These are phyloP conservation scores for Ennomos fuscantarius DNA, from an alignment of 2,888 invertebrate species.

Conservation along the genomic window DNA sequence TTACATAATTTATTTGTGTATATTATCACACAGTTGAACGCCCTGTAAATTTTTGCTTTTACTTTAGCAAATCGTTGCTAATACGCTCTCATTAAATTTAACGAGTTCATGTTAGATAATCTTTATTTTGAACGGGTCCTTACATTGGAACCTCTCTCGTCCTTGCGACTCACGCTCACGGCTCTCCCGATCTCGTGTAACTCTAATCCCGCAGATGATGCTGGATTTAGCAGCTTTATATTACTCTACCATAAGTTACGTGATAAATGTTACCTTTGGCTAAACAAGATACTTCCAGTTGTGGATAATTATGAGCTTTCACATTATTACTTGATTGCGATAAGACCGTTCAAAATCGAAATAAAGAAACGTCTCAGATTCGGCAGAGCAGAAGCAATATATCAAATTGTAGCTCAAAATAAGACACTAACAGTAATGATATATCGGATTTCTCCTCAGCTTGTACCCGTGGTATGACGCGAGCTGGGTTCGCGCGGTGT, in stretches of 20 bases:
- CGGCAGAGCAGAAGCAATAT: no score
- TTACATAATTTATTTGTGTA: no score
- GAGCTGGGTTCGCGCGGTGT: slow-evolving; percentile 15
- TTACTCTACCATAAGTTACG: slow-evolving; percentile 70
- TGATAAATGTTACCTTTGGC: slow-evolving; percentile 61
- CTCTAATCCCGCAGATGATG: slow-evolving; percentile 82
- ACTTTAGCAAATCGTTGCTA: no score
- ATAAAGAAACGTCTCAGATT: no score
- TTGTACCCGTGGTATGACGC: neutral
- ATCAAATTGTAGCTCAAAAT: no score
- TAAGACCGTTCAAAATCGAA: no score
- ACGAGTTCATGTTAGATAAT: neutral
- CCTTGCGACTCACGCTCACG: slow-evolving; percentile 58
- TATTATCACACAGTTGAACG: no score
- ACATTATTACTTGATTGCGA: neutral
- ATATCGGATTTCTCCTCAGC: neutral
- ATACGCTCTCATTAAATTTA: neutral
- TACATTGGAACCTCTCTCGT: slow-evolving; percentile 50
- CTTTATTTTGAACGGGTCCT: slow-evolving; percentile 17
- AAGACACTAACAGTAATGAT: slow-evolving; percentile 3
- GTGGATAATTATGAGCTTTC: neutral
- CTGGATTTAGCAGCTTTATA: slow-evolving; percentile 79
- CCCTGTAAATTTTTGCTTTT: no score
- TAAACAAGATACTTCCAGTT: slow-evolving; percentile 6
- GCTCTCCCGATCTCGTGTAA: slow-evolving; percentile 73